These are phyloP conservation scores for Nyctalus aviator DNA, from an alignment of 2,797 vertebrate species.

Conservation along the genomic window DNA sequence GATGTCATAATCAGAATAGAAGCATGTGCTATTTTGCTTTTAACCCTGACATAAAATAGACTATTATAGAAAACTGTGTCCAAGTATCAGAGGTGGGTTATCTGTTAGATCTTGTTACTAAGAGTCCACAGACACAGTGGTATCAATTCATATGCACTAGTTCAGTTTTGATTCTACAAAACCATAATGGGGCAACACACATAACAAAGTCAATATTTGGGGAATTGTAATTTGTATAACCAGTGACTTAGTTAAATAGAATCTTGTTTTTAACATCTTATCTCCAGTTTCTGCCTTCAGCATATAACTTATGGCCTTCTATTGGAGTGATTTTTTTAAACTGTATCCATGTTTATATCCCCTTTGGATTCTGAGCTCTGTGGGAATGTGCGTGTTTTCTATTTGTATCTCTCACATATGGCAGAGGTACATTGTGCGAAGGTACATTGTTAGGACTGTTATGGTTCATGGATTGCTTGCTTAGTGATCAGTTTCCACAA, in stretches of 20 bases:
- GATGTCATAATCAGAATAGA: not conserved
- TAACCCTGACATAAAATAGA: not conserved
- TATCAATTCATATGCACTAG: not conserved
- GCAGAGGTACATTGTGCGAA: not conserved
- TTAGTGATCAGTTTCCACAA: conserved; percentile 65
- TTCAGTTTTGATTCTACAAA: not conserved
- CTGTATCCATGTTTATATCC: not conserved
- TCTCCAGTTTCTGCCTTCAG: conserved; percentile 32
- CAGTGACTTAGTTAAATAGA: conserved; percentile 1
- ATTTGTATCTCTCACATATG: not conserved
- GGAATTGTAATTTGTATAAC: conserved; percentile 1
- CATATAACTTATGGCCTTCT: not conserved
- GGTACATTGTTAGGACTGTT: not conserved
- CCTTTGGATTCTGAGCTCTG: not conserved
- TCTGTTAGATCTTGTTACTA: not conserved
- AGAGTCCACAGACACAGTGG: not conserved
- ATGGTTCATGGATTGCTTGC: conserved; percentile 42
- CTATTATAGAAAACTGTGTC: not conserved
- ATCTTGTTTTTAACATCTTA: not conserved
- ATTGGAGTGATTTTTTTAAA: not conserved
- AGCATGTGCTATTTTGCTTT: not conserved
- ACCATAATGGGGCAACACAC: not conserved
- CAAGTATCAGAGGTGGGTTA: not conserved
- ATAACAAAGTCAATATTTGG: not conserved
- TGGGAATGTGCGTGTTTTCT: not conserved